These are phyloP conservation scores for Argynnis bischoffii DNA, from an alignment of 2,888 invertebrate genomes.

Conservation along the genomic window DNA sequence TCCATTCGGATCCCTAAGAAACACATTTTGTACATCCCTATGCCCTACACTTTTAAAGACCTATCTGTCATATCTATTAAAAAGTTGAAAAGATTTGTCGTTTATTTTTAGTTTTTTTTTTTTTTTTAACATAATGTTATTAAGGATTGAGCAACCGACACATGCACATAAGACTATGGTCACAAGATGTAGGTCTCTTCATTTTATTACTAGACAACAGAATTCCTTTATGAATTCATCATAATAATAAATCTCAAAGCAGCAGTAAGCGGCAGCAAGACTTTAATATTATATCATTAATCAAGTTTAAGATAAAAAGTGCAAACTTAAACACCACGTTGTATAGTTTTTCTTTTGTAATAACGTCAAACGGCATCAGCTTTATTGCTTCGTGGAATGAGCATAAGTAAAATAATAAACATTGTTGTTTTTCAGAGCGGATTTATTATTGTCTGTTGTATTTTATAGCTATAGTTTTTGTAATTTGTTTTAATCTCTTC, in stretches of 20 bases:
- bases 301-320: constrained; percentile 4
- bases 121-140: no score
- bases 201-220: background rate
- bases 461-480: no score
- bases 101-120: no score
- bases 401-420: constrained; percentile 12
- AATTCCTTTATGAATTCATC: background rate
- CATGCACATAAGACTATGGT: background rate
- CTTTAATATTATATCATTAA: constrained; percentile 1
- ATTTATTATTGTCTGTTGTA: background rate
- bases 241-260: constrained; percentile 4
- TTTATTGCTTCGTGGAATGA: constrained; percentile 15
- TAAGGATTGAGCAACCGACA: background rate
- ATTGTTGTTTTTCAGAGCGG: background rate
- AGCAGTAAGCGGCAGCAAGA: background rate
- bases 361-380: background rate
- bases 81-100: no score
- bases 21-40: no score
- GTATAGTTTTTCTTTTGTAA: constrained; percentile 11
- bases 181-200: background rate
- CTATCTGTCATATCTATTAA: no score
- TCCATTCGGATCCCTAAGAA: no score
- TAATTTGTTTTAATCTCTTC: no score
- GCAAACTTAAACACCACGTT: background rate
- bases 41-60: no score